Conservation (phyloP, 2,113 vertebrate genomes). For the Ophiodon elongatus region DNA sequence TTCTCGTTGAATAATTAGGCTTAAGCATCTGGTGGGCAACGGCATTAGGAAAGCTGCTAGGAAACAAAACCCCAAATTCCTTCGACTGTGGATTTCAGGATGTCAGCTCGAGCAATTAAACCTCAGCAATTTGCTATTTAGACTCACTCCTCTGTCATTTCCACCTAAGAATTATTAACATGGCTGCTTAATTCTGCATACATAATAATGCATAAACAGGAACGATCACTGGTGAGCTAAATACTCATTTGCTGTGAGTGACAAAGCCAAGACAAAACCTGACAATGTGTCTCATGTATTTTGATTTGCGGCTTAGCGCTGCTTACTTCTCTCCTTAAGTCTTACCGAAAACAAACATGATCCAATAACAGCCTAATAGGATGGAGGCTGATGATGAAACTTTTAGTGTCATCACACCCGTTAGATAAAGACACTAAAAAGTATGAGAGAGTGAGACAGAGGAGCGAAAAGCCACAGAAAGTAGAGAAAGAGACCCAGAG, state of each 20-base stretch:
- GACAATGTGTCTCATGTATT: slow-evolving; percentile 41
- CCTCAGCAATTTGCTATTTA: slow-evolving; percentile 2
- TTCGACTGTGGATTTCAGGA: background rate
- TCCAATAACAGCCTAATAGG: slow-evolving; percentile 74
- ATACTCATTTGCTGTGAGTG: slow-evolving; percentile 48
- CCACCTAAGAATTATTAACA: slow-evolving; percentile 2
- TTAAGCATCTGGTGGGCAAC: background rate
- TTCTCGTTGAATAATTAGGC: background rate
- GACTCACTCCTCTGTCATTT: slow-evolving; percentile 17
- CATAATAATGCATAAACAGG: background rate
- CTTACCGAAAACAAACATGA: slow-evolving; percentile 71
- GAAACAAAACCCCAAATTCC: background rate
- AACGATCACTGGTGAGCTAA: slow-evolving; percentile 7
- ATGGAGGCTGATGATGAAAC: slow-evolving; percentile 76
- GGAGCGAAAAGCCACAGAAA: slow-evolving; percentile 36
- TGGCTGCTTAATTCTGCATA: slow-evolving; percentile 26
- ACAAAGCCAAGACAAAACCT: slow-evolving; percentile 49
- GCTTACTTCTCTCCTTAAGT: slow-evolving; percentile 61
- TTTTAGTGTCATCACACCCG: slow-evolving; percentile 74
- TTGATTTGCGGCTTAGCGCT: slow-evolving; percentile 42
- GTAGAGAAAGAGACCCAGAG: slow-evolving; percentile 29
- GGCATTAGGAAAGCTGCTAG: background rate
- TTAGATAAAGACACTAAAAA: slow-evolving; percentile 68
- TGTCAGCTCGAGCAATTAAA: slow-evolving; percentile 32
- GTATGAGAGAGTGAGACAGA: slow-evolving; percentile 6